Evolutionary conservation across 2,797 vertebrate species (phyloP).

Genomic region (Myotis findleyi): DNA sequence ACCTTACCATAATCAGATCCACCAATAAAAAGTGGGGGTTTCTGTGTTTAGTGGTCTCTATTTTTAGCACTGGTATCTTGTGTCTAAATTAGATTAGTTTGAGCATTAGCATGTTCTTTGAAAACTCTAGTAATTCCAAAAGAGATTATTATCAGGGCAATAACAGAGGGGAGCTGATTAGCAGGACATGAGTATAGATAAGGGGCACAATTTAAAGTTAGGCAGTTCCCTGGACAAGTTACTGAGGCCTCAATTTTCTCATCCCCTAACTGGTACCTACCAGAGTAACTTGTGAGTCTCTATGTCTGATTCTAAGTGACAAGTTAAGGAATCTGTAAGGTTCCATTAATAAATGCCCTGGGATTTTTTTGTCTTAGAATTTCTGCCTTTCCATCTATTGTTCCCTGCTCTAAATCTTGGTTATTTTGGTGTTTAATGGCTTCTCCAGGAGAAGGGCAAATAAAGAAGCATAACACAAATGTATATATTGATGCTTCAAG

Average conservation of each 20-base stretch:
- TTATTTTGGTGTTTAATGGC: not conserved
- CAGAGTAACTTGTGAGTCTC: not conserved
- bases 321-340: not conserved
- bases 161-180: not conserved
- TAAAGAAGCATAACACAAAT: not conserved
- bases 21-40: not conserved
- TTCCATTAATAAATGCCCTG: not conserved
- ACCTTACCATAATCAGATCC: not conserved
- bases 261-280: not conserved
- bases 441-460: not conserved
- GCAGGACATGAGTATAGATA: not conserved
- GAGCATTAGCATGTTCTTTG: not conserved
- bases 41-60: not conserved
- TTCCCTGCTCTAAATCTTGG: not conserved
- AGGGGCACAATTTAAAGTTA: not conserved
- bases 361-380: not conserved
- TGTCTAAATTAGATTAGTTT: not conserved
- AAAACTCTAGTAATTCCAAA: not conserved
- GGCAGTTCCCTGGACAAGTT: not conserved
- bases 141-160: not conserved
- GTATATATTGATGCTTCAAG: not conserved
- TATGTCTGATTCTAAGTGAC: not conserved
- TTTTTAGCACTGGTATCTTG: constrained; percentile 3
- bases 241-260: not conserved
- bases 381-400: not conserved